Base-by-base conservation (phyloP, 2,113 vertebrate species). In the Atlantisia rogersi region DNA sequence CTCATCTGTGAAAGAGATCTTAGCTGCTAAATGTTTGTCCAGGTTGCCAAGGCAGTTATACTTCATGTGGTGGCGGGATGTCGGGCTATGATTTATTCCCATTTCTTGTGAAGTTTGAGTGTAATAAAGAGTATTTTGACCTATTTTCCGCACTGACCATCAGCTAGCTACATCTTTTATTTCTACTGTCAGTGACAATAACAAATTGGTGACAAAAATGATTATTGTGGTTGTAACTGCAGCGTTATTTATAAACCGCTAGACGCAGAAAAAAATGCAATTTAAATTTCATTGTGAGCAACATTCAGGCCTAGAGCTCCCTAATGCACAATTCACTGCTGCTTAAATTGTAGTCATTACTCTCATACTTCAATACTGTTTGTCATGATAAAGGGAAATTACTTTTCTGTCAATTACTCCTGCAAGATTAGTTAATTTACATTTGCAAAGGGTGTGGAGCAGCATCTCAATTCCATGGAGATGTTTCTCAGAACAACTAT, bases 241-340 rank as follows among this genome's bases (percentile, higher is more conserved):
- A 84, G 37, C 74, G 88, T 94, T 97, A 93, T 94, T 96, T 97
- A 96, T 90, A 97, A 97, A 95, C 82, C 96, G 84, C 37, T 86
- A 96, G 83, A 90, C 82, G 77, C 56, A 93, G 76, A 94, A 94
- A 85, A 92, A 92, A 95, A 82, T 82, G 82, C 63, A 82, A 94
- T 97, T 95, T 95, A 93, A 95, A 96, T 95, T 97, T 94, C 53
- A 94, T 68, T 83, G 84, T 95, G 63, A 90, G 70, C 76, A 74
- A 86, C 90, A 94, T 88, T 91, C 79, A 95, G 80, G 77, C 82
- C 67, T 90, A 76, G 79, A 95, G 63, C 48, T 94, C 93, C 96
- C 92, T 88, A 86, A 97, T 91, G 90, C 74, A 95, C 94, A 95
- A 95, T 93, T 96, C 94, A 91, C 90, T 89, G 90, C 69, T 79